Conservation (phyloP, 1,140 invertebrate genomes). For the Pseudomyrmex sp. region DNA sequence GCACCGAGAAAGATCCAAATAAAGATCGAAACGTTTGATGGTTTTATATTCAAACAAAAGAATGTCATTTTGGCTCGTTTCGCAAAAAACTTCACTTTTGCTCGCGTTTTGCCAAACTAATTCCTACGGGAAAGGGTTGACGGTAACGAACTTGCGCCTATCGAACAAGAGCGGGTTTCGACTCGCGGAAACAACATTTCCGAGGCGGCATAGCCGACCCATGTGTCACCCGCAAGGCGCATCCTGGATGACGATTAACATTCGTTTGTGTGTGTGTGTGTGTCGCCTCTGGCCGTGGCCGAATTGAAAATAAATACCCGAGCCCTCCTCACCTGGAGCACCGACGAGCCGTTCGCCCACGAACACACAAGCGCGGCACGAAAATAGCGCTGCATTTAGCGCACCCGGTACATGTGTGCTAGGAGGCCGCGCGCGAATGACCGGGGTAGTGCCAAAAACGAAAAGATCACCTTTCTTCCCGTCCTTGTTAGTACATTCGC, state of each 20-base stretch:
- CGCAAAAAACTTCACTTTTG: too few species aligned
- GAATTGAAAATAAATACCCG: slow-evolving; percentile 84
- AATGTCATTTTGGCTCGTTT: too few species aligned
- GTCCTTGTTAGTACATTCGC: slow-evolving; percentile 63
- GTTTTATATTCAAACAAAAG: too few species aligned
- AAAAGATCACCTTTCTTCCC: slow-evolving; percentile 78
- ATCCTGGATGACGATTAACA: slow-evolving; percentile 52
- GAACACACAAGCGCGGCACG: slow-evolving; percentile 33
- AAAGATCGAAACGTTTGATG: not conserved
- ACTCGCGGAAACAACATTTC: slow-evolving; percentile 8
- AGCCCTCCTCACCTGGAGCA: slow-evolving; percentile 53
- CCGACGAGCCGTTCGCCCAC: slow-evolving; percentile 52
- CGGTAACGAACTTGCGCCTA: not conserved
- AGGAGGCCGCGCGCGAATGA: slow-evolving; percentile 74
- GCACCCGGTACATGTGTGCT: slow-evolving; percentile 77
- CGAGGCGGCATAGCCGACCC: slow-evolving; percentile 6
- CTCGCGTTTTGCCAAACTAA: too few species aligned
- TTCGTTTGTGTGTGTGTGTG: not conserved
- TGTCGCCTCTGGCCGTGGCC: slow-evolving; percentile 81
- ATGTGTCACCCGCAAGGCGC: slow-evolving; percentile 10
- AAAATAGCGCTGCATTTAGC: slow-evolving; percentile 83
- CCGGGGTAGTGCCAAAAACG: slow-evolving; percentile 77
- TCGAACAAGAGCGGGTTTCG: slow-evolving; percentile 12
- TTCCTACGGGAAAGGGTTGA: too few species aligned
- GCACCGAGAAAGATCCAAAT: not conserved